phyloP scores from a whole-genome alignment of 2,797 vertebrate genomes.

The Octomys mimax region DNA sequence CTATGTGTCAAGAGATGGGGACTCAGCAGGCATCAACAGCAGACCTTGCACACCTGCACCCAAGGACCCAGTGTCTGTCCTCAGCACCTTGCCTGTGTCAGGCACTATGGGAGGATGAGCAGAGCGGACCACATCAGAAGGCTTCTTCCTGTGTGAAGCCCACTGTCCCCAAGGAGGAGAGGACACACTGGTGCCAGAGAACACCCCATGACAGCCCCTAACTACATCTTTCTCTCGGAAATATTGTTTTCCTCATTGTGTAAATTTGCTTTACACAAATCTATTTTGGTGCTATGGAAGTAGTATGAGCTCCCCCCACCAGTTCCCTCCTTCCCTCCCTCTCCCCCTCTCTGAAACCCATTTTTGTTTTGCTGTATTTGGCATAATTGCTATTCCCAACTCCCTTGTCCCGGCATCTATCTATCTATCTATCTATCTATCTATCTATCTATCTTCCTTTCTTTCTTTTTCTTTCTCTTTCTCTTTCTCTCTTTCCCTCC shows the following conservation, averaged over 20 bases:
- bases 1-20: not conserved
- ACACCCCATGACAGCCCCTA: not conserved
- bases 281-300: not conserved
- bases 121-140: not conserved
- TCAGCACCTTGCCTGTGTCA: not conserved
- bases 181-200: not conserved
- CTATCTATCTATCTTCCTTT: no score
- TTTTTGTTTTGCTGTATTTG: not conserved
- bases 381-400: not conserved
- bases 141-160: not conserved
- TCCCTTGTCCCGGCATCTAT: not conserved
- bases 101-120: not conserved
- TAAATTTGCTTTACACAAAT: not conserved
- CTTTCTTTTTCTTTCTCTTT: no score
- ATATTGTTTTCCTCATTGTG: not conserved
- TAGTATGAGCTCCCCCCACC: not conserved
- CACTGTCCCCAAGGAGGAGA: no score
- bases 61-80: not conserved
- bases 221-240: not conserved
- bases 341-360: not conserved
- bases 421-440: no score
- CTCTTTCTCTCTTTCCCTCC: no score
- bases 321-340: not conserved
- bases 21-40: not conserved
- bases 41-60: no score